Conservation (phyloP, 2,113 vertebrate genomes). For the Corythornis vintsioides region DNA sequence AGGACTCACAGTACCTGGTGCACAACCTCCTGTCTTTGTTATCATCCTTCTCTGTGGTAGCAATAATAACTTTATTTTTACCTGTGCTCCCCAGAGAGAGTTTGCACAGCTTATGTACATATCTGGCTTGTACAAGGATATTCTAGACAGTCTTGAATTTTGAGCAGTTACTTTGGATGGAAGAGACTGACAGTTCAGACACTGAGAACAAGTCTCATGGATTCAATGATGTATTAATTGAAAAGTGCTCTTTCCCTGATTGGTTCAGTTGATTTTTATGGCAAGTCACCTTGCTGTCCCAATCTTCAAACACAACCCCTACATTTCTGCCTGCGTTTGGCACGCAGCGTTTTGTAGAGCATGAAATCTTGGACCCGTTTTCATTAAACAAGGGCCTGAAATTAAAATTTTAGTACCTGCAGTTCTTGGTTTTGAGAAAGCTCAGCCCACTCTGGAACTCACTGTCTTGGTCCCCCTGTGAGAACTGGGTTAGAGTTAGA, state of each 20-base stretch:
- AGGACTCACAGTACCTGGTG: not conserved
- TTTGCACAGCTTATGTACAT: not conserved
- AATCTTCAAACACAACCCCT: not conserved
- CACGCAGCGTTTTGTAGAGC: not conserved
- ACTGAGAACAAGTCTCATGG: not conserved
- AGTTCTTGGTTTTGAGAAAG: not conserved
- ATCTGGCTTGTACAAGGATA: not conserved
- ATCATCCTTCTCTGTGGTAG: not conserved
- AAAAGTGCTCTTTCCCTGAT: constrained; percentile 20
- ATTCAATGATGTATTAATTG: constrained; percentile 8
- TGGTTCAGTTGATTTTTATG: not conserved
- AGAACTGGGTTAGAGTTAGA: not conserved
- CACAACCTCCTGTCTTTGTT: not conserved
- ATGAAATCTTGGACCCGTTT: not conserved
- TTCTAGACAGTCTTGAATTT: constrained; percentile 33
- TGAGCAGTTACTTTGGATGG: constrained; percentile 33
- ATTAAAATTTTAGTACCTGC: not conserved
- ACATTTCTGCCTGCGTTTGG: not conserved
- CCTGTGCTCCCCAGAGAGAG: constrained; percentile 6
- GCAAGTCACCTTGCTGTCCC: not conserved
- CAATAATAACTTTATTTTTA: constrained; percentile 48
- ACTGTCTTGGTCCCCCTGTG: fast-evolving
- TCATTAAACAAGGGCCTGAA: not conserved
- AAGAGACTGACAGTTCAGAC: constrained; percentile 37
- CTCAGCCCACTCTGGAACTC: not conserved